phyloP scores from a whole-genome alignment of 2,888 invertebrate species.

The Eumacrocentrus americanus region DNA sequence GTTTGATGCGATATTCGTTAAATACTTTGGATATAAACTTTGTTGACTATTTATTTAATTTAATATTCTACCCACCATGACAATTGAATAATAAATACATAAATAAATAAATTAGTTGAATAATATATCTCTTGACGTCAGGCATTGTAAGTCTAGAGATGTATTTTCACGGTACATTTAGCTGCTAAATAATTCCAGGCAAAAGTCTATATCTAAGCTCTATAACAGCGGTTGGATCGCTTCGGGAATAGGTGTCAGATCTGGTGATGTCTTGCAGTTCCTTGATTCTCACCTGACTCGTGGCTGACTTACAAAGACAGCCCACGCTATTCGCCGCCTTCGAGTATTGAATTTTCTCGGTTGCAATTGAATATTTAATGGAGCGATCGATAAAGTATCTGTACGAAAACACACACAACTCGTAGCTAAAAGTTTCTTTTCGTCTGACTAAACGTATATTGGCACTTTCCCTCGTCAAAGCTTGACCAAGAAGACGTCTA shows the following conservation, averaged over 20 bases:
- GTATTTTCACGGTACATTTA: not conserved
- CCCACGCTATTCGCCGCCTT: slow-evolving; percentile 28
- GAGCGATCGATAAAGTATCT: not conserved
- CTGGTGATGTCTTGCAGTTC: slow-evolving; percentile 4
- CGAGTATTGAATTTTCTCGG: slow-evolving; percentile 55
- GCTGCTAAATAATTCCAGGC: slow-evolving; percentile 31
- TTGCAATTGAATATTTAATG: slow-evolving; percentile 52
- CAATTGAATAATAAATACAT: not conserved
- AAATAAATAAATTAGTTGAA: not conserved
- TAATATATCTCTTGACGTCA: not conserved
- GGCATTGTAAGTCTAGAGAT: not conserved
- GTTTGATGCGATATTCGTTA: too few species aligned
- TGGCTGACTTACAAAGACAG: slow-evolving; percentile 6
- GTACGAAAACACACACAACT: not conserved
- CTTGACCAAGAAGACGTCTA: not conserved
- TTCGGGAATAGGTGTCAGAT: slow-evolving; percentile 19
- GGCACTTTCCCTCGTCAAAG: not conserved
- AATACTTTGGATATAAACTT: not conserved
- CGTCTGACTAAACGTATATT: too few species aligned
- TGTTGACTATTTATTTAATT: not conserved
- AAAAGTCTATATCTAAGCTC: not conserved
- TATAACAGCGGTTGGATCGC: slow-evolving; percentile 11
- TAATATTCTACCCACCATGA: slow-evolving; percentile 1
- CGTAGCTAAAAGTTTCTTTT: not conserved
- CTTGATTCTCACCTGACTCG: not conserved